phyloP scores from a whole-genome alignment of 2,888 invertebrate genomes.

The Anagyrus pseudococci region DNA sequence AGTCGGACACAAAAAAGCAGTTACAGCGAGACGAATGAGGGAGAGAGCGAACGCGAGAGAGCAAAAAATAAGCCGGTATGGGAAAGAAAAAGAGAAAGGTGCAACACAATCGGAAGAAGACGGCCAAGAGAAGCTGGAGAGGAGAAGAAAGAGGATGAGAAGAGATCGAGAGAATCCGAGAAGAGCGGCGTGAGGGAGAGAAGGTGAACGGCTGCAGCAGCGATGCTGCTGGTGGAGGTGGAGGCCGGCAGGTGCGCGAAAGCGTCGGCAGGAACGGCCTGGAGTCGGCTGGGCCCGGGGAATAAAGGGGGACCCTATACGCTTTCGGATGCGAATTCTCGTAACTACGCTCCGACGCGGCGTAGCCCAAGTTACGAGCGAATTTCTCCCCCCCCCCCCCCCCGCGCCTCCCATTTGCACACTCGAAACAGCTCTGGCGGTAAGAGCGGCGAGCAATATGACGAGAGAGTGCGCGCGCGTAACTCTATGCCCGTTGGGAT shows the following conservation, averaged over 20 bases:
- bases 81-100: slow-evolving; percentile 23
- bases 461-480: no score
- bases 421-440: no score
- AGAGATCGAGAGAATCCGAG: slow-evolving; percentile 34
- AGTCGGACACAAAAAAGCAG: no score
- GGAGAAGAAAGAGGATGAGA: slow-evolving; percentile 22
- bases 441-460: no score
- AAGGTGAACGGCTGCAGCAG: slow-evolving; percentile 36
- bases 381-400: slow-evolving; percentile 24
- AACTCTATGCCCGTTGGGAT: no score
- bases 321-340: slow-evolving; percentile 50
- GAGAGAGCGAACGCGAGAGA: no score
- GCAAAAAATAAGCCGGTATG: no score
- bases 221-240: slow-evolving; percentile 32
- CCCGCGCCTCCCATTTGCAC: no score
- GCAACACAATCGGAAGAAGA: slow-evolving; percentile 1
- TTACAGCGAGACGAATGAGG: no score
- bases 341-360: slow-evolving; percentile 48
- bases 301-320: slow-evolving; percentile 32
- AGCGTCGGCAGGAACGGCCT: background rate
- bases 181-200: slow-evolving; percentile 32
- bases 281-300: slow-evolving; percentile 1
- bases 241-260: slow-evolving; percentile 19
- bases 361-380: slow-evolving; percentile 40
- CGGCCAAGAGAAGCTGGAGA: slow-evolving; percentile 6